Conservation (phyloP, 2,888 invertebrate species). For the Tenthredo amoena region DNA sequence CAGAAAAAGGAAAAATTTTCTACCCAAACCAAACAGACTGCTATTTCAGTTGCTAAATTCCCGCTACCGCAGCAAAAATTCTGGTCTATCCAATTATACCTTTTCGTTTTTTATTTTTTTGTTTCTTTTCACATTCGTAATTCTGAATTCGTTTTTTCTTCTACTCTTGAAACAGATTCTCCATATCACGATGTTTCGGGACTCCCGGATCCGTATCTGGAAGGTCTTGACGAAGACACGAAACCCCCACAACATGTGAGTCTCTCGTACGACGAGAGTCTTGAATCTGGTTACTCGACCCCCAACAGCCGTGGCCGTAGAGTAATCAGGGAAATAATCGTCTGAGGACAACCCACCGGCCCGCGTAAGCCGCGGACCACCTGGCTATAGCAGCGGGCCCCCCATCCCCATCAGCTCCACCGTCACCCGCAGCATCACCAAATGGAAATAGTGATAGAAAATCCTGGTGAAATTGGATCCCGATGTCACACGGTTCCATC, state of each 20-base stretch:
- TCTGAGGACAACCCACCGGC: slow-evolving; percentile 81
- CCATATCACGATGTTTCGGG: slow-evolving; percentile 97
- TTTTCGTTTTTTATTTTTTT: background rate
- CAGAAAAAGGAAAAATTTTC: too few species aligned
- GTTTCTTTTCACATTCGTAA: too few species aligned
- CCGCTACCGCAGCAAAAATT: background rate
- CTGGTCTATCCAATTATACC: background rate
- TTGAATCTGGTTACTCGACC: slow-evolving; percentile 96
- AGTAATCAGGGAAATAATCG: slow-evolving; percentile 97
- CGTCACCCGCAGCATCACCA: slow-evolving; percentile 63
- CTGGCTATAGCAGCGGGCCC: slow-evolving; percentile 77
- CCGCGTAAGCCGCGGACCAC: slow-evolving; percentile 75
- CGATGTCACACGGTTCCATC: slow-evolving; percentile 43
- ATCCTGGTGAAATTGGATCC: slow-evolving; percentile 63
- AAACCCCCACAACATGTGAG: slow-evolving; percentile 93
- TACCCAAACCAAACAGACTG: too few species aligned
- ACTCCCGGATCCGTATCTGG: slow-evolving; percentile 93
- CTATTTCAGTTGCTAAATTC: background rate
- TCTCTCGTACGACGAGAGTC: slow-evolving; percentile 94
- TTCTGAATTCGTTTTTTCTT: background rate
- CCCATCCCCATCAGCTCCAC: slow-evolving; percentile 61
- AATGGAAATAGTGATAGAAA: slow-evolving; percentile 76
- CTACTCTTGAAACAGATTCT: slow-evolving; percentile 84
- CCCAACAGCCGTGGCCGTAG: slow-evolving; percentile 95
- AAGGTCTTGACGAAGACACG: slow-evolving; percentile 87